phyloP scores from a whole-genome alignment of 2,888 invertebrate species.

The Ecdyonurus torrentis region DNA sequence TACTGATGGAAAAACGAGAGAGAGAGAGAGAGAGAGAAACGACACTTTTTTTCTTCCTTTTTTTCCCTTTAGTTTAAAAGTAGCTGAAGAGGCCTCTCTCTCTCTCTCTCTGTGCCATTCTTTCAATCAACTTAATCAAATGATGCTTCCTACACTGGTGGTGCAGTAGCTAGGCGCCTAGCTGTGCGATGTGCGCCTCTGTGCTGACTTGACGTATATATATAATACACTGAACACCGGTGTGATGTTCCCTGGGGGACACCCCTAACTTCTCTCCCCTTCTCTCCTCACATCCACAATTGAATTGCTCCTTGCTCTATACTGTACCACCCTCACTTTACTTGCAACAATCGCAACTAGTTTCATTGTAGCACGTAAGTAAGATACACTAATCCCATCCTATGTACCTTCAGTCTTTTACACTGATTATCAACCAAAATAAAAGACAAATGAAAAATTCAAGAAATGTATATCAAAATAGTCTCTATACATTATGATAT shows the following conservation, averaged over 20 bases:
- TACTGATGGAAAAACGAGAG: constrained; percentile 4
- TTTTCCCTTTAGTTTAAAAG: neutral
- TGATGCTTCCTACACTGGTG: constrained; percentile 1
- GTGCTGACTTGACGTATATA: too few relatives aligned
- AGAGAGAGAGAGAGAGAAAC: neutral
- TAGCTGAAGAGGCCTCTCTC: neutral
- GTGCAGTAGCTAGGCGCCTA: neutral
- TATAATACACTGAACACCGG: too few relatives aligned
- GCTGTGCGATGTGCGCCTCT: too few relatives aligned
- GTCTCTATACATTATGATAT: too few relatives aligned
- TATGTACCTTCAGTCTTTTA: neutral
- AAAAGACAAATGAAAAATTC: neutral
- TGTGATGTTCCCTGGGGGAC: neutral
- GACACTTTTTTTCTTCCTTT: neutral
- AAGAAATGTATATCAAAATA: neutral
- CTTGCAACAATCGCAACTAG: neutral
- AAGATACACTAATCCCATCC: neutral
- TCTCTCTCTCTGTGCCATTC: neutral
- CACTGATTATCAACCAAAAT: neutral
- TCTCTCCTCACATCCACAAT: constrained; percentile 3
- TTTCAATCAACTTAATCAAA: constrained; percentile 10
- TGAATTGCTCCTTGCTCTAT: neutral
- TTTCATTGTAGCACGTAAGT: neutral
- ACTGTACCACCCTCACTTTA: neutral
- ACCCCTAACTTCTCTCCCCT: neutral